Evolutionary conservation across 2,888 invertebrate genomes (phyloP).

Genomic region (Capitulum mitella): DNA sequence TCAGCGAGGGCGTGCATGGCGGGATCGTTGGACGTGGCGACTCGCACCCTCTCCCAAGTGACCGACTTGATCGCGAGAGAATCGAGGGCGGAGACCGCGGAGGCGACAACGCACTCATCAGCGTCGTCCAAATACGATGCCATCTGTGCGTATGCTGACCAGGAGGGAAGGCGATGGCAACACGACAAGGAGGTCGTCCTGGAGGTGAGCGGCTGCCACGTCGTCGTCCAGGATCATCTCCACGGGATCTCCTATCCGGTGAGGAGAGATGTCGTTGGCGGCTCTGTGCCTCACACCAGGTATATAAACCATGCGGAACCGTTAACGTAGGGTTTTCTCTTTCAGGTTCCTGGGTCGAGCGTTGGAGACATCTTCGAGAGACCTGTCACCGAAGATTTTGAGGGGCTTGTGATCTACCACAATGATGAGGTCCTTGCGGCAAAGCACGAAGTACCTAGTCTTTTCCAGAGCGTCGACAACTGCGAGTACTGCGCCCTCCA

Average conservation of each 20-base stretch:
- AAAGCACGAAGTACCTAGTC: neutral
- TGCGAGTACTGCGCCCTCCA: neutral
- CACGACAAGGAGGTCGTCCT: no score
- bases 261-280: neutral
- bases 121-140: neutral
- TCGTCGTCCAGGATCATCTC: neutral
- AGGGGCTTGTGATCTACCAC: conserved; percentile 4
- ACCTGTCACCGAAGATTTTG: conserved; percentile 14
- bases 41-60: conserved; percentile 23
- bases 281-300: neutral
- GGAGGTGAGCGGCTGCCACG: neutral
- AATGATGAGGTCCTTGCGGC: neutral
- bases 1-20: neutral
- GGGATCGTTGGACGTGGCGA: conserved; percentile 25
- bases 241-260: neutral
- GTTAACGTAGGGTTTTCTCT: neutral
- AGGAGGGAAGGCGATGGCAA: neutral
- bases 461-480: neutral
- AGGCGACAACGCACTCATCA: no score
- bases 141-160: neutral
- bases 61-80: no score
- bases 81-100: neutral
- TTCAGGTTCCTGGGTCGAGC: neutral
- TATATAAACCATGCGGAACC: neutral
- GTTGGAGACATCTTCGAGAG: conserved; percentile 3